Evolutionary conservation across 2,888 invertebrate genomes (phyloP).

Genomic region (Geophilus truncorum): DNA sequence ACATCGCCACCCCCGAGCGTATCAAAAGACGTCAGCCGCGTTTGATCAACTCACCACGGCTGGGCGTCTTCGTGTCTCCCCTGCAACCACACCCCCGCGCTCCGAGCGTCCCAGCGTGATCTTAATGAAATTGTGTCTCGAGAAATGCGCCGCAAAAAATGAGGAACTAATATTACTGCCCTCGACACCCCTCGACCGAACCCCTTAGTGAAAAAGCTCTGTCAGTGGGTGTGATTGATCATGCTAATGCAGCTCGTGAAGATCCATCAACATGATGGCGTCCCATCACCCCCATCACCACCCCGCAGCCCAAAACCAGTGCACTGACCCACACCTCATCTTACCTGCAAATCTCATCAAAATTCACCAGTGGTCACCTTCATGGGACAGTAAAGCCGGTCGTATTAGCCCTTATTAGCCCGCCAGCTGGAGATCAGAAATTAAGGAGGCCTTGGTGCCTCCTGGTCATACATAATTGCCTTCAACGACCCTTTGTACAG

Average conservation of each 20-base stretch:
- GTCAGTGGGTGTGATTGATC: conserved; percentile 33
- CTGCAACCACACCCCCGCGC: conserved; percentile 14
- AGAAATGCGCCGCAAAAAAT: background rate
- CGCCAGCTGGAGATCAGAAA: conserved; percentile 24
- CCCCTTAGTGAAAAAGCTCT: background rate
- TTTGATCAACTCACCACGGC: conserved; percentile 24
- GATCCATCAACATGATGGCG: conserved; percentile 27
- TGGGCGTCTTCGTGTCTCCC: conserved; percentile 24
- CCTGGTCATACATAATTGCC: background rate
- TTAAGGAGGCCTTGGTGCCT: background rate
- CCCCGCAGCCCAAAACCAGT: background rate
- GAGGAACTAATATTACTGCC: background rate
- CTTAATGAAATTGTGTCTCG: conserved; percentile 32
- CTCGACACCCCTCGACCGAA: too few species aligned
- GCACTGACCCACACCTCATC: background rate
- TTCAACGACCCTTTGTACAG: background rate
- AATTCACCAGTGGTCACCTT: conserved; percentile 27
- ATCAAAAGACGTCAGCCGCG: conserved; percentile 25
- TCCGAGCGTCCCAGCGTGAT: conserved; percentile 28
- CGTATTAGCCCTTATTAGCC: conserved; percentile 32
- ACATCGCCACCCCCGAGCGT: conserved; percentile 25
- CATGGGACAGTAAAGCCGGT: conserved; percentile 21
- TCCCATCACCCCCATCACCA: too few species aligned
- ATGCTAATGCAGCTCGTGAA: conserved; percentile 31
- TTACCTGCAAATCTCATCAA: conserved; percentile 13